A percentile compares a stretch with the other conserved stretches of the same genome.
These are phyloP conservation scores for Anguilla rostrata DNA, from an alignment of 2,113 vertebrate genomes.

Conservation along the genomic window DNA sequence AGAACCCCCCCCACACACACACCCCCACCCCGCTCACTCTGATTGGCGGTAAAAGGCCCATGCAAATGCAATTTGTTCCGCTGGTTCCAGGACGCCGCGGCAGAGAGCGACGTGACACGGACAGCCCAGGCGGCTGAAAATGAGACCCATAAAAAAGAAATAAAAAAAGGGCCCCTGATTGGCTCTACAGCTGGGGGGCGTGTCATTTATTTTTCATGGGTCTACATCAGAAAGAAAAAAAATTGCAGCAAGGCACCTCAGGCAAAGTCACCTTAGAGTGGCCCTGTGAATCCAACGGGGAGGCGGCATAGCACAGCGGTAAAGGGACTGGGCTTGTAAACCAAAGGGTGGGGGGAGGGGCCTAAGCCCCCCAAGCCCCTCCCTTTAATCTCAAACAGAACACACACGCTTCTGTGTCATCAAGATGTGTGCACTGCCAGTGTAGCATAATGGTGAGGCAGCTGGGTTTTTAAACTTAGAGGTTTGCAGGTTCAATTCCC, in stretches of 20 bases:
- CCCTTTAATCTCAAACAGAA: too few relatives aligned
- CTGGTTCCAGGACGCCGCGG: conserved; percentile 35
- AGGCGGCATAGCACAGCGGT: too few relatives aligned
- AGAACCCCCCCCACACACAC: too few relatives aligned
- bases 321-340: too few relatives aligned
- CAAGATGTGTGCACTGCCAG: too few relatives aligned
- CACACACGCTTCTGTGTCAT: too few relatives aligned
- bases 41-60: not conserved
- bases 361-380: too few relatives aligned
- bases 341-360: too few relatives aligned
- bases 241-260: not conserved
- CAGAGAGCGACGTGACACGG: conserved; percentile 28
- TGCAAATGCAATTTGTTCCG: conserved; percentile 17
- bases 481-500: too few relatives aligned
- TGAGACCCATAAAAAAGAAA: conserved; percentile 2
- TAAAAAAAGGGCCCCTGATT: not conserved
- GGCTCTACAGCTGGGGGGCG: not conserved
- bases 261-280: not conserved
- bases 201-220: not conserved
- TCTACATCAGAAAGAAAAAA: not conserved
- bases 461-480: too few relatives aligned
- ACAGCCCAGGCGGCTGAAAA: conserved; percentile 28
- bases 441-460: too few relatives aligned
- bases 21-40: not conserved
- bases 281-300: not conserved